Base-by-base conservation (phyloP, 2,888 invertebrate genomes). In the Teleiodes luculella region DNA sequence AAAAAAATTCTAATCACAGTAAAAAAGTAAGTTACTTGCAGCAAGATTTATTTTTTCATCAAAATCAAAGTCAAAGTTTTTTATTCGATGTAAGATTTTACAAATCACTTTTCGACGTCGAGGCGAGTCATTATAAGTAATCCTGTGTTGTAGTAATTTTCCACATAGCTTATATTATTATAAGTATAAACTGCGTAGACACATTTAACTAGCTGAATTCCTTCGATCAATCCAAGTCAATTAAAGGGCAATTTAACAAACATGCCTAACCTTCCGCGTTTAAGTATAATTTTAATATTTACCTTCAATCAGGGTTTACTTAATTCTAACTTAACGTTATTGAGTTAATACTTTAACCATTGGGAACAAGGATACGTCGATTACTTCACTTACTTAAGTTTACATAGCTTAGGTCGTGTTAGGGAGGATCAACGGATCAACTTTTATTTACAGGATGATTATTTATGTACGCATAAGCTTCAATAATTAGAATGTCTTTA, bases 341-440 rank as follows among this genome's bases (percentile, higher is more conserved):
- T 14, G 30, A 46, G 46, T 46, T 46, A 46, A 46, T 46, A 31
- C 46, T 30, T 16, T 46, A 46, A 46, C 43, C 13, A 43, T 43
- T n/a, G 24, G 28, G 24, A n/a, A 43, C 43, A 45, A 46, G 36
- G 11, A 37, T 52, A 45, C 39, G 13, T 3, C 10, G 28, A 43
- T 43, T 28, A 43, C 43, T n/a, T 13, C 7, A 13, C 13, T 28
- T 28, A 43, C 43, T 28, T 43, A 43, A 43, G 13, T 43, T 43
- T 20, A 41, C 39, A 41, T 41, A 20, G 39, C 20, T 41, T 18
- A 20, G 18, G 39, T 2, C 10, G 0, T 3, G 10, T 4, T 41
- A 14, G 37, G 37, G 37, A 37, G 37, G 14, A 37, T 14, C 14
- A 37, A 37, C 37, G 37, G 14, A 37, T 14, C 14, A 37, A 37